These are phyloP conservation scores for Dallia pectoralis DNA, from an alignment of 2,797 vertebrate genomes.

Conservation along the genomic window DNA sequence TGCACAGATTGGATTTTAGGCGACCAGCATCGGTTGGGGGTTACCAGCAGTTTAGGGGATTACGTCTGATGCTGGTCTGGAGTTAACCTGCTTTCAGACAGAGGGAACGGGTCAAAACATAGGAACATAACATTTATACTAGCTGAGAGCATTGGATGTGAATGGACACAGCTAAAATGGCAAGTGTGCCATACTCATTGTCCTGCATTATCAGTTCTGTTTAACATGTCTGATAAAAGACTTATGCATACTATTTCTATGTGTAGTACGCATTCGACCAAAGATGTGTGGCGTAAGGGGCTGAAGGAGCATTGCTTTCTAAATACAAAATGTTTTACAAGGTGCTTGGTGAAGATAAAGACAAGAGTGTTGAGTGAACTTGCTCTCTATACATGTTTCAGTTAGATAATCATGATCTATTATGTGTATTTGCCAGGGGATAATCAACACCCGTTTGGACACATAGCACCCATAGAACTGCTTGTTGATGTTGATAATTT, in stretches of 20 bases:
- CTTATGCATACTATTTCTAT: too few relatives aligned
- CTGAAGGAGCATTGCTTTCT: too few relatives aligned
- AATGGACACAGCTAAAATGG: background rate
- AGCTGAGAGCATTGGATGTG: background rate
- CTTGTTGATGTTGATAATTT: too few relatives aligned
- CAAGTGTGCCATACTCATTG: background rate
- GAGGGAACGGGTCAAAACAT: slow-evolving; percentile 11
- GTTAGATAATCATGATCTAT: background rate
- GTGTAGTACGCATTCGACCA: too few relatives aligned
- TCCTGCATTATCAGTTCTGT: background rate
- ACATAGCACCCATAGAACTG: background rate
- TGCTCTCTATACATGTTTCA: background rate
- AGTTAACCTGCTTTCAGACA: slow-evolving; percentile 20
- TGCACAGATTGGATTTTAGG: slow-evolving; percentile 41
- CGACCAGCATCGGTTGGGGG: slow-evolving; percentile 27
- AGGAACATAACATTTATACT: background rate
- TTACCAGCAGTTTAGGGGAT: slow-evolving; percentile 38
- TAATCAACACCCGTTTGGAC: background rate
- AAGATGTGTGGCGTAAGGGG: too few relatives aligned
- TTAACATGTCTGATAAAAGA: background rate
- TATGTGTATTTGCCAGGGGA: background rate
- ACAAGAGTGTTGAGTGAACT: background rate
- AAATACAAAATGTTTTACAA: too few relatives aligned
- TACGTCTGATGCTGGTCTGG: slow-evolving; percentile 27
- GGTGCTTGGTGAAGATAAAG: background rate